Evolutionary conservation across 1,140 invertebrate genomes (phyloP), one percentile per base, ranked within the genome.

Genomic region (Sycophila sp.): DNA sequence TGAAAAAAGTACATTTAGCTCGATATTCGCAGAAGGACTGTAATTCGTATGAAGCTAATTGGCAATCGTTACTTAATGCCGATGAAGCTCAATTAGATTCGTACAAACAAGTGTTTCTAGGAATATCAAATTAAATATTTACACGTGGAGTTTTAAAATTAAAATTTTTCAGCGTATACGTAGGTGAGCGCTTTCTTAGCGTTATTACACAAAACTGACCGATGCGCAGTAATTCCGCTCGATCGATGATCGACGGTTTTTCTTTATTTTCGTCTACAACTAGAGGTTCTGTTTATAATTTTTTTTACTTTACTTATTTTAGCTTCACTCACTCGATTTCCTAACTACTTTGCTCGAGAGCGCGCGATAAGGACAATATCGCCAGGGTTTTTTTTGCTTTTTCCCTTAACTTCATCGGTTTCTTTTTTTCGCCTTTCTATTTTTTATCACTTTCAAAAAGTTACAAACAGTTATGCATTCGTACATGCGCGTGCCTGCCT

Each of bases 401-500:
- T n/a, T n/a, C n/a, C n/a, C n/a, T n/a, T n/a, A n/a, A n/a, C n/a
- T 26, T 45, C 58, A 1, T 42, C 36, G n/a, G 24, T 38, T 42
- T 42, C n/a, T 8, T 64, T 66, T 62, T 62, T 58, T 53, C 67
- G 34, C 8, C 28, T 40, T 55, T 24, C 24, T 69, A 62, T 69
- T 42, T n/a, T n/a, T n/a, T 60, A 69, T 62, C 56, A 60, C 66
- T 69, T 69, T 53, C 34, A 69, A 63, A 69, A 69, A 69, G 58
- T 69, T 69, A 69, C 58, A 69, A 69, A 69, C 58, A 62, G 58
- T 59, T 55, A 69, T 69, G 58, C 36, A 62, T 62, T 15, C 24
- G 36, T 55, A 55, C 10, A 53, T 28, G 15, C 45, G 32, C 38
- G 15, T 53, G 67, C 51, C 28, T 63, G 58, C 28, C 26, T 68